Conservation (phyloP, 2,797 vertebrate genomes). For the Odontamblyopus lacepedii region DNA sequence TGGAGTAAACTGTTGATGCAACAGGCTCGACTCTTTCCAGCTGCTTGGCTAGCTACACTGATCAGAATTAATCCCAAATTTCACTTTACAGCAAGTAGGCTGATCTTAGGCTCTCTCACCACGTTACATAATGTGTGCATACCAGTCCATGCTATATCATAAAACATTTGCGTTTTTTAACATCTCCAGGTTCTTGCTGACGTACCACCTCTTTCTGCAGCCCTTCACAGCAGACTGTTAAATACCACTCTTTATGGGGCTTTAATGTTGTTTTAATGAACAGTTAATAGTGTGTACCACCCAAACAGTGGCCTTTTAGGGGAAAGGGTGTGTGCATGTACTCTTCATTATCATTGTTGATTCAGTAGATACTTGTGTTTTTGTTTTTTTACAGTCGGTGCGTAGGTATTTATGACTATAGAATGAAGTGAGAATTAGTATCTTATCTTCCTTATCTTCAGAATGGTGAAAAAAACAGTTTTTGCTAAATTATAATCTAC, state of each 20-base stretch:
- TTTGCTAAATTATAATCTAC: constrained; percentile 20
- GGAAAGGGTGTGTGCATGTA: neutral
- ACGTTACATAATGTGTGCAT: neutral
- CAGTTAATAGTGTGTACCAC: constrained; percentile 5
- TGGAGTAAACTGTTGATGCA: constrained; percentile 12
- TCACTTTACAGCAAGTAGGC: neutral
- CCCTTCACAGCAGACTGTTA: constrained; percentile 24
- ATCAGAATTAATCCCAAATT: neutral
- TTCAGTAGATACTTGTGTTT: neutral
- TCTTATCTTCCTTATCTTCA: constrained; percentile 18
- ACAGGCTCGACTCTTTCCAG: constrained; percentile 1
- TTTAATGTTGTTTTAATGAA: constrained; percentile 20
- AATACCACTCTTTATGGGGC: constrained; percentile 3
- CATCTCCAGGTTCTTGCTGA: constrained; percentile 16
- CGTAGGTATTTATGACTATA: constrained; percentile 1
- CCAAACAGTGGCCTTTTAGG: constrained; percentile 1
- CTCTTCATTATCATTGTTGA: neutral
- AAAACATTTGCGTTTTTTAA: constrained; percentile 17
- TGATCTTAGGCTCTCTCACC: neutral
- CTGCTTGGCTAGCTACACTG: neutral
- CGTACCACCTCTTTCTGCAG: constrained; percentile 17
- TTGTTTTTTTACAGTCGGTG: neutral
- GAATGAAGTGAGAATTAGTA: neutral
- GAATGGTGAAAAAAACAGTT: constrained; percentile 29
- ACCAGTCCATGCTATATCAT: neutral